Evolutionary conservation across 2,797 vertebrate genomes (phyloP).

Genomic region (Rhodeus uyekii): DNA sequence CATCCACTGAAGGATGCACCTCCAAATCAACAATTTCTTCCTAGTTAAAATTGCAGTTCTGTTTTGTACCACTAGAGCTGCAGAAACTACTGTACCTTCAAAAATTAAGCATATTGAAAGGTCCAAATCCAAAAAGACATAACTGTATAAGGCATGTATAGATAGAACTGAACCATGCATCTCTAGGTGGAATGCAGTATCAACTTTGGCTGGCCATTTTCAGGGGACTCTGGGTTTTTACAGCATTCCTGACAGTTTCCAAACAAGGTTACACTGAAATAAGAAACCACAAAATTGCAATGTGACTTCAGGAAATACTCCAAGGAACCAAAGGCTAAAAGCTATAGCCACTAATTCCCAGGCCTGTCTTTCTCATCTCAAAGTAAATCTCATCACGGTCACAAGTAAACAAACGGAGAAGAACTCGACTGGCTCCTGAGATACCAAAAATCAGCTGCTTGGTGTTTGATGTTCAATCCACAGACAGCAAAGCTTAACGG

Average conservation of each 20-base stretch:
- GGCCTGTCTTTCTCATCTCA: conserved; percentile 48
- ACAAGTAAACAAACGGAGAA: conserved; percentile 9
- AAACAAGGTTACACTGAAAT: conserved; percentile 67
- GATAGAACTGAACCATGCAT: neutral
- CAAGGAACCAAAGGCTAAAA: conserved; percentile 60
- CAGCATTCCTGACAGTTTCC: conserved; percentile 65
- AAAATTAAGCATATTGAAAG: neutral
- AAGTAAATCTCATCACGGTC: conserved; percentile 31
- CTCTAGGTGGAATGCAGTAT: conserved; percentile 21
- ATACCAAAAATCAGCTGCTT: neutral
- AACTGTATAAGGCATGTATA: neutral
- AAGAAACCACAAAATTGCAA: conserved; percentile 69
- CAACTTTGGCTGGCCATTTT: conserved; percentile 58
- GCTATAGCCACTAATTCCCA: conserved; percentile 61
- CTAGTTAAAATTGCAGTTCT: neutral
- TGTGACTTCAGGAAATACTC: conserved; percentile 66
- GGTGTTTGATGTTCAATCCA: conserved; percentile 20
- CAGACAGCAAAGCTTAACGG: conserved; percentile 9
- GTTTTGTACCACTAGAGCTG: neutral
- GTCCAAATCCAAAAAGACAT: neutral
- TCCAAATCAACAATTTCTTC: neutral
- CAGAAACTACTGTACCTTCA: neutral
- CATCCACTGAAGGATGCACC: neutral
- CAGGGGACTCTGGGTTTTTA: conserved; percentile 67
- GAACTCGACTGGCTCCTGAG: neutral